Evolutionary conservation across 1,140 invertebrate species (phyloP).

Genomic region (Lutraria rhynchaena): DNA sequence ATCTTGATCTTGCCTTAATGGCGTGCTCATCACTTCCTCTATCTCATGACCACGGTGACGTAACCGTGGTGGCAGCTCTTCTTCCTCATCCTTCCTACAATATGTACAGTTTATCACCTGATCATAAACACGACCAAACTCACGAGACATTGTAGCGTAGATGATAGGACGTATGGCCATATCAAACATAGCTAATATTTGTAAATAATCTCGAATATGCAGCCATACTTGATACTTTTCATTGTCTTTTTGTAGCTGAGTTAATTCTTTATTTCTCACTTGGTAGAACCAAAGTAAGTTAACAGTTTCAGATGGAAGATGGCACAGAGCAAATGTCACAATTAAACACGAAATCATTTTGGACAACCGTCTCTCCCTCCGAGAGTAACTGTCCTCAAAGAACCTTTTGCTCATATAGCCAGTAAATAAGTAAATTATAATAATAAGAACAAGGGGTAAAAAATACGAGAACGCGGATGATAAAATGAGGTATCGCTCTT

Average conservation of each 20-base stretch:
- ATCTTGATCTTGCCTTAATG: conserved; percentile 6
- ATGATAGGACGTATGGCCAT: conserved; percentile 56
- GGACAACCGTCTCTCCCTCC: conserved; percentile 69
- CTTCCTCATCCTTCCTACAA: conserved; percentile 51
- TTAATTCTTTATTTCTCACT: conserved; percentile 43
- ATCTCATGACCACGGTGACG: conserved; percentile 41
- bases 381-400: conserved; percentile 77
- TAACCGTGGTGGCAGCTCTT: conserved; percentile 16
- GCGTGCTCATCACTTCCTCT: conserved; percentile 41
- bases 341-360: conserved; percentile 72
- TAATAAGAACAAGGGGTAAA: conserved; percentile 71
- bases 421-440: conserved; percentile 72
- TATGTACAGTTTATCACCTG: conserved; percentile 57
- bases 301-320: conserved; percentile 71
- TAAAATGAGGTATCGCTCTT: conserved; percentile 69
- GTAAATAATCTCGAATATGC: conserved; percentile 46
- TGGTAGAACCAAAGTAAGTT: conserved; percentile 67
- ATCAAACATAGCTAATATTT: conserved; percentile 49
- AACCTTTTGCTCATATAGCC: conserved; percentile 72
- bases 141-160: conserved; percentile 58
- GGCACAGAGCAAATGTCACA: conserved; percentile 70
- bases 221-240: conserved; percentile 55
- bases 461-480: conserved; percentile 71
- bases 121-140: conserved; percentile 55
- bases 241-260: conserved; percentile 24